These are phyloP conservation scores for Schlechtendalia chinensis DNA, from an alignment of 1,140 invertebrate species.

Conservation along the genomic window DNA sequence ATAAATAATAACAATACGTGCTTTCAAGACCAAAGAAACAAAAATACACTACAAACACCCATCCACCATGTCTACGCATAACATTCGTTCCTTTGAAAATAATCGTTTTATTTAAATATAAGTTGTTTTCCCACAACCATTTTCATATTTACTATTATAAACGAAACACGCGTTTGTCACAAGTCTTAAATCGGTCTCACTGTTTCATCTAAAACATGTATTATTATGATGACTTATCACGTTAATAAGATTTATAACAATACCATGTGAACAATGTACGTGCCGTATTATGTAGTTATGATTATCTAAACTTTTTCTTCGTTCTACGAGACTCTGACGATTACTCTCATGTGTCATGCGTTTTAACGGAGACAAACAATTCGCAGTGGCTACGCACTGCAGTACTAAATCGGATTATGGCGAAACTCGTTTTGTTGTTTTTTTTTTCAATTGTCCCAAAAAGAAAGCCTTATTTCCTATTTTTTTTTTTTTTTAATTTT, in stretches of 20 bases:
- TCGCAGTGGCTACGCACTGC: not conserved
- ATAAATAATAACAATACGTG: not conserved
- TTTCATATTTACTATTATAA: not conserved
- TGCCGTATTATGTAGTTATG: not conserved
- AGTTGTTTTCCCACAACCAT: too few relatives aligned
- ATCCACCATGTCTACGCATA: too few relatives aligned
- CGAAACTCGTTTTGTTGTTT: not conserved
- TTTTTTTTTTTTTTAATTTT: too few relatives aligned
- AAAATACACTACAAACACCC: too few relatives aligned
- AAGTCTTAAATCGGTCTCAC: not conserved
- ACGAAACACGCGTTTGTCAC: not conserved
- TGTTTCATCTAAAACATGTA: not conserved
- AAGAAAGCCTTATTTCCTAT: too few relatives aligned
- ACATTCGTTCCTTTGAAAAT: slow-evolving; percentile 6
- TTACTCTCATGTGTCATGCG: not conserved
- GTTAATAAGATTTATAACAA: not conserved
- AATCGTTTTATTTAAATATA: not conserved
- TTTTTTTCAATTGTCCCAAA: too few relatives aligned
- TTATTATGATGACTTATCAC: not conserved
- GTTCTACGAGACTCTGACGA: not conserved
- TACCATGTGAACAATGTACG: not conserved
- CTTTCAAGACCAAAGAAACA: too few relatives aligned
- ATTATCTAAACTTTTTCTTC: slow-evolving; percentile 3
- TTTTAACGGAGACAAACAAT: not conserved
- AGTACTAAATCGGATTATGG: slow-evolving; percentile 1